phyloP scores from a whole-genome alignment of 2,888 invertebrate genomes.

The Cosmopolites sordidus region DNA sequence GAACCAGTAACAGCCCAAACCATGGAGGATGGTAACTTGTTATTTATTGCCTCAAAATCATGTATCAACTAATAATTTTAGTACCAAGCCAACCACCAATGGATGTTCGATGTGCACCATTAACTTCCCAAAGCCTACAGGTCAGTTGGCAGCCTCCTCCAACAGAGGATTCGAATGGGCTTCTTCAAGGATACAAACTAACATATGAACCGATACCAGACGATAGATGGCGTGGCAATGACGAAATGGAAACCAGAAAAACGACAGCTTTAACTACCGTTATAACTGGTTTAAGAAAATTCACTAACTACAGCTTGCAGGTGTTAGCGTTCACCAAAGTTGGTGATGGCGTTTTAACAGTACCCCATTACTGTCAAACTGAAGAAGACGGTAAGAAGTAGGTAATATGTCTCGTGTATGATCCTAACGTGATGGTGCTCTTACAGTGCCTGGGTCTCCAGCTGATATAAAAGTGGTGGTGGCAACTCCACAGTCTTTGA shows the following conservation, averaged over 20 bases:
- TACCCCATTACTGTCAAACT: conserved; percentile 67
- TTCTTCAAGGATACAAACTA: conserved; percentile 71
- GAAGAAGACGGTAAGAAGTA: conserved; percentile 66
- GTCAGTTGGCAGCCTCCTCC: conserved; percentile 79
- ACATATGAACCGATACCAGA: conserved; percentile 63
- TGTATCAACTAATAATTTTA: too few species aligned
- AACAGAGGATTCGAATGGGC: conserved; percentile 67
- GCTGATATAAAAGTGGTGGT: conserved; percentile 76
- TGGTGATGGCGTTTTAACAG: conserved; percentile 69
- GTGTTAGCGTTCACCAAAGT: conserved; percentile 74
- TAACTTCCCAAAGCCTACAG: conserved; percentile 72
- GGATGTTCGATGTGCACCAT: conserved; percentile 68
- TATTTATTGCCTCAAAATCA: too few species aligned
- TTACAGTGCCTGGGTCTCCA: conserved; percentile 70
- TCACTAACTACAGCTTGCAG: conserved; percentile 77
- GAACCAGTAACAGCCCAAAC: conserved; percentile 66
- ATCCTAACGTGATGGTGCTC: background rate
- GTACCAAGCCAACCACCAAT: conserved; percentile 77
- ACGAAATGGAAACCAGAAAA: conserved; percentile 59
- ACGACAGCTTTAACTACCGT: conserved; percentile 67
- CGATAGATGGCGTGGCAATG: conserved; percentile 52
- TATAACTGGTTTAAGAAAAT: conserved; percentile 66
- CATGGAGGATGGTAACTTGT: conserved; percentile 68
- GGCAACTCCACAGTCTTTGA: conserved; percentile 67
- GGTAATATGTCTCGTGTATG: background rate